Evolutionary conservation across 2,888 invertebrate genomes (phyloP).

Genomic region (Drosophila robusta): DNA sequence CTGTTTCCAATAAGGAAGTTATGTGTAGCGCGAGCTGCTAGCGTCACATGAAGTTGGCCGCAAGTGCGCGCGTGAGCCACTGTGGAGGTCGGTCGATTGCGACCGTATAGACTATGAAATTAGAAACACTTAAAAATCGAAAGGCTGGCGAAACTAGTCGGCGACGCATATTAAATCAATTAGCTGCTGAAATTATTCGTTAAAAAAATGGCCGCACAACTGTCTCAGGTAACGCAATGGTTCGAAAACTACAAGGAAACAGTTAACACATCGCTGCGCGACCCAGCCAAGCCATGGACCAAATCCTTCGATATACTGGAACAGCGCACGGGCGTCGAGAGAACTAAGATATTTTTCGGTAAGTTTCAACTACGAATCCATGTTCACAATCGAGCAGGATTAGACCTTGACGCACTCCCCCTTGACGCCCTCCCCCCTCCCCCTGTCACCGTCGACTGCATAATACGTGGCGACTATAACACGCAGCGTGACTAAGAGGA

Average conservation of each 20-base stretch:
- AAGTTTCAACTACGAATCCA: conserved; percentile 81
- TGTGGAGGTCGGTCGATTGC: conserved; percentile 37
- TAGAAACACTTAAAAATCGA: conserved; percentile 11
- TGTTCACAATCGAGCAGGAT: conserved; percentile 20
- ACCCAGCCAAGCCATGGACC: conserved; percentile 91
- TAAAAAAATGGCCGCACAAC: conserved; percentile 55
- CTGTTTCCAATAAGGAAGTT: not conserved
- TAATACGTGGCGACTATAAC: conserved; percentile 50
- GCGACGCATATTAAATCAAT: conserved; percentile 52
- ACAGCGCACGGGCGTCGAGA: conserved; percentile 89
- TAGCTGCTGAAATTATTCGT: conserved; percentile 39
- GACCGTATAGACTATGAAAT: not conserved
- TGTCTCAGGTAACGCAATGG: conserved; percentile 52
- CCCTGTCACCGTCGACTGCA: conserved; percentile 6
- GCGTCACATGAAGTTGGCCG: conserved; percentile 21
- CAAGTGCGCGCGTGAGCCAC: conserved; percentile 12
- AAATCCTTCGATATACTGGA: conserved; percentile 89
- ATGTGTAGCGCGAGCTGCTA: not conserved
- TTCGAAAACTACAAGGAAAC: conserved; percentile 87
- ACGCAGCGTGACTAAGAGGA: conserved; percentile 37
- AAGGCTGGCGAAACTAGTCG: conserved; percentile 32
- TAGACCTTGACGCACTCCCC: conserved; percentile 17
- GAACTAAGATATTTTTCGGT: conserved; percentile 92
- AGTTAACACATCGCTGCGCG: conserved; percentile 88
- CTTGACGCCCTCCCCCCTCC: not conserved